These are phyloP conservation scores for Popillia japonica DNA, from an alignment of 1,140 invertebrate species.

Conservation along the genomic window DNA sequence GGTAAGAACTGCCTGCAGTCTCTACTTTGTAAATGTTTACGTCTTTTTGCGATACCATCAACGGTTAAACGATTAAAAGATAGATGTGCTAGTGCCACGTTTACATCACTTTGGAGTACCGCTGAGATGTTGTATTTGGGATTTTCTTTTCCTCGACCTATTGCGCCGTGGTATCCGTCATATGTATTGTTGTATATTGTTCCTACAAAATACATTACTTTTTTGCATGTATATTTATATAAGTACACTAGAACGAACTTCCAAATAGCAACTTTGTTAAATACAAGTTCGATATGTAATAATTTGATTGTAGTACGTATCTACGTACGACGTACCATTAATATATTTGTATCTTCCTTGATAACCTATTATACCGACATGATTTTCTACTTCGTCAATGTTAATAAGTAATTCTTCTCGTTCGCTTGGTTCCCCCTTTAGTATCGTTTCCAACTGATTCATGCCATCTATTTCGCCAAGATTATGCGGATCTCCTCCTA, in stretches of 20 bases:
- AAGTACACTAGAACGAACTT: no score
- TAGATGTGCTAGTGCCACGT: conserved; percentile 55
- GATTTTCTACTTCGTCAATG: conserved; percentile 82
- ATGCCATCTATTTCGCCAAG: conserved; percentile 72
- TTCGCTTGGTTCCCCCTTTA: conserved; percentile 61
- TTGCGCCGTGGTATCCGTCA: conserved; percentile 83
- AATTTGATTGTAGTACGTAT: no score
- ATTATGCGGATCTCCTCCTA: conserved; percentile 61
- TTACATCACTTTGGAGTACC: conserved; percentile 63
- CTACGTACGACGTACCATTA: conserved; percentile 63
- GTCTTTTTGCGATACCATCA: conserved; percentile 32
- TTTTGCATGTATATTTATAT: no score
- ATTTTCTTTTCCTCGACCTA: conserved; percentile 64
- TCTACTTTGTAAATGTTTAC: background rate
- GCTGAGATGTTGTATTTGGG: conserved; percentile 63
- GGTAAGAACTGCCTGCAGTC: background rate
- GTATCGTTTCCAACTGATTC: conserved; percentile 75
- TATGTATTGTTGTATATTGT: conserved; percentile 60
- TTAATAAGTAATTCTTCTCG: conserved; percentile 80
- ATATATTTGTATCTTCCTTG: conserved; percentile 79
- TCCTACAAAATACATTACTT: background rate
- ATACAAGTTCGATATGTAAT: no score
- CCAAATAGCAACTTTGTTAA: background rate
- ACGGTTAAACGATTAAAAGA: background rate
- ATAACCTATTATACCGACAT: conserved; percentile 73